phyloP scores from a whole-genome alignment of 1,140 invertebrate genomes.

The Ostrea edulis region DNA sequence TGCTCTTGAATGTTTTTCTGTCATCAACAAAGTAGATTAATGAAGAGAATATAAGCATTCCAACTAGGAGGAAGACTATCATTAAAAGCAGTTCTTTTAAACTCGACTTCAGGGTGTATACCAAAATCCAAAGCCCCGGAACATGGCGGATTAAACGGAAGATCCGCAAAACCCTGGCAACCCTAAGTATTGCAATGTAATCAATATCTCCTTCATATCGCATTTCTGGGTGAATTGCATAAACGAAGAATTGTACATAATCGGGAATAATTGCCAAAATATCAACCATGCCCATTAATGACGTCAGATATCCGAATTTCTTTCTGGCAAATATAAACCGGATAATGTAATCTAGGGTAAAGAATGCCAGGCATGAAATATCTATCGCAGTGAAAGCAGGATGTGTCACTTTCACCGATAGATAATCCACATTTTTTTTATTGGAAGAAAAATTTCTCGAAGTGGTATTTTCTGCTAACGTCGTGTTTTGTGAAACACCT shows the following conservation, averaged over 20 bases:
- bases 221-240: conserved; percentile 44
- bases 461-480: not conserved
- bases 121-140: conserved; percentile 97
- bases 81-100: conserved; percentile 98
- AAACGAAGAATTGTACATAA: conserved; percentile 65
- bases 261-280: conserved; percentile 79
- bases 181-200: conserved; percentile 43
- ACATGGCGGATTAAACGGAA: conserved; percentile 85
- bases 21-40: conserved; percentile 83
- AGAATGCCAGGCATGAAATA: conserved; percentile 78
- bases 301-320: conserved; percentile 75
- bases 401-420: conserved; percentile 43
- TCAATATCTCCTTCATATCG: conserved; percentile 31
- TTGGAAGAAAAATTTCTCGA: not conserved
- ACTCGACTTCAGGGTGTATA: conserved; percentile 98
- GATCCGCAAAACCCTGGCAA: conserved; percentile 65
- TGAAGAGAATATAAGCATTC: conserved; percentile 98
- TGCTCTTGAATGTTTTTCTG: conserved; percentile 81
- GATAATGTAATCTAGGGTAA: conserved; percentile 77
- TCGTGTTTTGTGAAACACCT: too few relatives aligned
- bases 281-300: conserved; percentile 80
- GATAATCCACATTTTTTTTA: not conserved
- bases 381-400: conserved; percentile 62
- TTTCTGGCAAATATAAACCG: conserved; percentile 76
- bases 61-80: conserved; percentile 98